A percentile compares a stretch with the other conserved stretches of the same genome.
Conservation (phyloP, 2,113 vertebrate species). For the Neoarius graeffei region DNA sequence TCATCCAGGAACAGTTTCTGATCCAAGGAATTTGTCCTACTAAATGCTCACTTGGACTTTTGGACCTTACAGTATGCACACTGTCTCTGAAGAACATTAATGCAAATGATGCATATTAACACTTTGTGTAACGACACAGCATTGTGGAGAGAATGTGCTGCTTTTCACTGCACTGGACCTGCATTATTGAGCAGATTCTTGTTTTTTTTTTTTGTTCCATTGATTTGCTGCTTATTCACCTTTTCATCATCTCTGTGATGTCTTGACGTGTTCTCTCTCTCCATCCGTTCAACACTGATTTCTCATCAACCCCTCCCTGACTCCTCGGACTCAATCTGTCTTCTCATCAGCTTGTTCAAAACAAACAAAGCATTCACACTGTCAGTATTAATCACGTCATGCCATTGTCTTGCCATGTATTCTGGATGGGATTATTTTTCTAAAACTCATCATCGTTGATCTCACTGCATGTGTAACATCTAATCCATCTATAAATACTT, state of each 20-base stretch:
- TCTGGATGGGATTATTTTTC: background rate
- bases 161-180: background rate
- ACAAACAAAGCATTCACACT: background rate
- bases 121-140: background rate
- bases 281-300: background rate
- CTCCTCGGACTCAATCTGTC: background rate
- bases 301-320: background rate
- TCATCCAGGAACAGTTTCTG: background rate
- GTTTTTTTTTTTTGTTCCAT: background rate
- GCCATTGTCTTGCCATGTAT: background rate
- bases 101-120: background rate
- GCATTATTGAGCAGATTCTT: background rate
- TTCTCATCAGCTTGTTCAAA: background rate
- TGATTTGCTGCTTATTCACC: background rate
- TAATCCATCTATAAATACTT: background rate
- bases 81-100: background rate
- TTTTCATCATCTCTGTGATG: background rate
- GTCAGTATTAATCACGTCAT: background rate
- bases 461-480: constrained; percentile 1
- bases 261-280: background rate
- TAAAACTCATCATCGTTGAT: background rate
- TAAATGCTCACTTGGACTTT: background rate
- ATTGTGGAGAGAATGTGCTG: background rate
- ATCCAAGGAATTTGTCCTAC: background rate
- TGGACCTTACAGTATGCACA: constrained; percentile 4